These are phyloP conservation scores for Pterostichus niger DNA, from an alignment of 2,888 invertebrate genomes.

Conservation along the genomic window DNA sequence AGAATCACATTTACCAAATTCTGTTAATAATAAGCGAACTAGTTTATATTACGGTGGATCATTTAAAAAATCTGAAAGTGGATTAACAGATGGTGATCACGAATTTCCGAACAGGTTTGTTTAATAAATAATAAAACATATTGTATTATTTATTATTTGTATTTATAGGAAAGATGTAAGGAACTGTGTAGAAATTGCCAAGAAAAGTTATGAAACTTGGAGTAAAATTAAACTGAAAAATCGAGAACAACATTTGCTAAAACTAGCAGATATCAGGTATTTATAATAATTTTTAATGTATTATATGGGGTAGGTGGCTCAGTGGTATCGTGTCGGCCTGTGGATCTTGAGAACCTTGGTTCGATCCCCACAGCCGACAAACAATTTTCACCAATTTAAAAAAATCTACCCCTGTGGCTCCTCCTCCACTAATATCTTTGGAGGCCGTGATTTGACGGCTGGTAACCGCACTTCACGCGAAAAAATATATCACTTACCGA, in stretches of 20 bases:
- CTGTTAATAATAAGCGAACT: constrained; percentile 33
- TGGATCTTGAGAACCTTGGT: no score
- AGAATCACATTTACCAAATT: constrained; percentile 25
- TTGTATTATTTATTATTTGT: constrained; percentile 9
- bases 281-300: constrained; percentile 3
- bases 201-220: constrained; percentile 76
- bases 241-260: constrained; percentile 70
- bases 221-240: constrained; percentile 69
- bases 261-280: constrained; percentile 69
- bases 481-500: no score
- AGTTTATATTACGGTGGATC: constrained; percentile 60
- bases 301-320: no score
- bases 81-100: constrained; percentile 30
- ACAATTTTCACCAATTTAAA: no score
- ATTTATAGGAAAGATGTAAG: constrained; percentile 75
- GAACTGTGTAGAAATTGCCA: constrained; percentile 78
- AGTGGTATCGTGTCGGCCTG: no score
- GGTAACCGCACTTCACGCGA: no score
- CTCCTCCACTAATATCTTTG: no score
- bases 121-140: constrained; percentile 9
- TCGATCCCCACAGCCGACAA: no score
- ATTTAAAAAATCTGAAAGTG: constrained; percentile 67
- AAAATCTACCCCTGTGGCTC: no score
- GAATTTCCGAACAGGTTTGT: constrained; percentile 52
- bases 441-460: no score